These are phyloP conservation scores for Asobara japonica DNA, from an alignment of 1,140 invertebrate genomes.

Conservation along the genomic window DNA sequence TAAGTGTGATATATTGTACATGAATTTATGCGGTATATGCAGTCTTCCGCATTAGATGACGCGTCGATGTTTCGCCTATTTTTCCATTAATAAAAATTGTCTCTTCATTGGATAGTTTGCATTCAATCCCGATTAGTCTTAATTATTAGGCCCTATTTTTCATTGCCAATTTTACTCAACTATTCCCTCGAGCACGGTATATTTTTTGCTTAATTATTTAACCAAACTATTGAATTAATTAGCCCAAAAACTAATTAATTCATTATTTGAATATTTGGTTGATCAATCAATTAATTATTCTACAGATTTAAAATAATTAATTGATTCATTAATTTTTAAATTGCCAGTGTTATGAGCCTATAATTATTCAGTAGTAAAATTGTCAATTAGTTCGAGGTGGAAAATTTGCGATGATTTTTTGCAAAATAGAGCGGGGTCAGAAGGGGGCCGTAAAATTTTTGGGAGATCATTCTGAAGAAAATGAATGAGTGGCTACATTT, in stretches of 20 bases:
- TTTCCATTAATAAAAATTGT: not conserved
- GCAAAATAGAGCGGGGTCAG: no score
- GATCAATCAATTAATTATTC: not conserved
- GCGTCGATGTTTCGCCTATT: not conserved
- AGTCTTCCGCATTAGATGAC: not conserved
- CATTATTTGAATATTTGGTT: no score
- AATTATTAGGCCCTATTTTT: constrained; percentile 14
- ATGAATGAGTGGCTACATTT: no score
- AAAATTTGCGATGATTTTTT: not conserved
- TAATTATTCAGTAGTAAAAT: not conserved
- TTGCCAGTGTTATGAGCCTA: not conserved
- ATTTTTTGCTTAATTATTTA: no score
- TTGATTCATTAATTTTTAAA: not conserved
- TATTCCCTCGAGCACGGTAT: not conserved
- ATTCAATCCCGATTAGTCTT: not conserved
- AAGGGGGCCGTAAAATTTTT: no score
- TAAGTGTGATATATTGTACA: not conserved
- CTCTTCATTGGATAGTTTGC: not conserved
- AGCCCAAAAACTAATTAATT: no score
- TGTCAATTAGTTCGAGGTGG: not conserved
- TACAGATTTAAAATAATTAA: not conserved
- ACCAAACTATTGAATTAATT: no score
- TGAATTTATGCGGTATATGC: not conserved
- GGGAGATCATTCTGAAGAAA: no score
- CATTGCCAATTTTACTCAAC: not conserved